Evolutionary conservation across 2,888 invertebrate genomes (phyloP).

Genomic region (Acrobasis repandana): DNA sequence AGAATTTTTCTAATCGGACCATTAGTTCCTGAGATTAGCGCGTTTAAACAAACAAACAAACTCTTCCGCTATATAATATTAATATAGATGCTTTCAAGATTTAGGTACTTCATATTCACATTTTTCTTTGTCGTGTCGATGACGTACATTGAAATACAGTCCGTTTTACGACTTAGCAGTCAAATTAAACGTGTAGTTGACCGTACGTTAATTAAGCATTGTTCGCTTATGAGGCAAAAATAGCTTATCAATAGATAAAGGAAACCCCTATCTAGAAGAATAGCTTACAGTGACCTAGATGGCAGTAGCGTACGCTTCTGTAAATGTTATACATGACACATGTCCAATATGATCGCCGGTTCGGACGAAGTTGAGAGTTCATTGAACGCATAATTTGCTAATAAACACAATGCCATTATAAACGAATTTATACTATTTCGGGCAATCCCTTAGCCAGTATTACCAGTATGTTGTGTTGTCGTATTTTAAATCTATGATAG

Average conservation of each 20-base stretch:
- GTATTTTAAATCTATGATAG: too few relatives aligned
- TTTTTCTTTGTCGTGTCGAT: too few relatives aligned
- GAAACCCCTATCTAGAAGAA: neutral
- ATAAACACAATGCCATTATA: constrained; percentile 8
- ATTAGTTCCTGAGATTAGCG: too few relatives aligned
- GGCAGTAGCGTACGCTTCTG: neutral
- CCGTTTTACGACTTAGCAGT: too few relatives aligned
- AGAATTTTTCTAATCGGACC: too few relatives aligned
- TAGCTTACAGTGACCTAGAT: constrained; percentile 4
- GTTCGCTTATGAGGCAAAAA: neutral
- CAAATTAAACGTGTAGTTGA: too few relatives aligned
- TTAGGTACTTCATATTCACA: too few relatives aligned
- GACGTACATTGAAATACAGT: too few relatives aligned
- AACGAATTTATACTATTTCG: neutral
- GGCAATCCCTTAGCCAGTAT: neutral
- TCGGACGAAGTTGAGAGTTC: neutral
- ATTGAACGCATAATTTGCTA: constrained; percentile 10
- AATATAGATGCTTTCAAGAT: too few relatives aligned
- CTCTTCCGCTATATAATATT: too few relatives aligned
- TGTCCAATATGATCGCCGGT: neutral
- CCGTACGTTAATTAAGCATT: neutral
- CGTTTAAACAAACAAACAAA: too few relatives aligned
- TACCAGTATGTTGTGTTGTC: neutral
- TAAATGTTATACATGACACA: neutral
- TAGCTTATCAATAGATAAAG: constrained; percentile 8